A percentile compares a stretch with the other conserved stretches of the same genome.
Conservation (phyloP, 1,140 invertebrate genomes). For the Coptotermes formosanus region DNA sequence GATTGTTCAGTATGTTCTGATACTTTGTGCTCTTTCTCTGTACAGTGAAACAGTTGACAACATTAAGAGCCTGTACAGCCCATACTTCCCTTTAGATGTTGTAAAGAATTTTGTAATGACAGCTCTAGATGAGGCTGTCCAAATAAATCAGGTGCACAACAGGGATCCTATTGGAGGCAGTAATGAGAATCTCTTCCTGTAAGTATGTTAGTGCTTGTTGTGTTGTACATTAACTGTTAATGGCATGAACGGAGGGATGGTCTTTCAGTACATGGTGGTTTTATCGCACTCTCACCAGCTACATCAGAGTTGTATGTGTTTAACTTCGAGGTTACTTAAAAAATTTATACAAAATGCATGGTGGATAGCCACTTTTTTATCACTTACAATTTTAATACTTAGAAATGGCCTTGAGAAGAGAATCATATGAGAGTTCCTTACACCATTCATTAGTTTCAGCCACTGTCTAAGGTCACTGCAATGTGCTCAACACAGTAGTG, state of each 20-base stretch:
- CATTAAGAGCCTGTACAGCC: conserved; percentile 87
- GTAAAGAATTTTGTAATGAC: conserved; percentile 94
- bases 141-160: conserved; percentile 95
- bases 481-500: no score
- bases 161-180: conserved; percentile 97
- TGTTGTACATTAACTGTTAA: conserved; percentile 32
- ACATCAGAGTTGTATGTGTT: no score
- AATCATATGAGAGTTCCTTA: no score
- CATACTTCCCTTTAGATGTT: conserved; percentile 89
- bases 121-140: conserved; percentile 88
- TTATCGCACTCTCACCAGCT: not conserved
- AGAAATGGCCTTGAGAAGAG: no score
- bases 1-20: no score
- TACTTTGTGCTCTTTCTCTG: conserved; percentile 38
- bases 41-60: conserved; percentile 80
- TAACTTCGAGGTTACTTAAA: no score
- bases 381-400: no score
- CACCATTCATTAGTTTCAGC: no score
- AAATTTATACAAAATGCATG: no score
- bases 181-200: conserved; percentile 98
- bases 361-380: no score
- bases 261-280: conserved; percentile 19
- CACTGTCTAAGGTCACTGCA: no score
- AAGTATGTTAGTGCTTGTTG: conserved; percentile 50
- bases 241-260: conserved; percentile 25